Conservation (phyloP, 1,140 invertebrate species). For the Fopius arisanus region DNA sequence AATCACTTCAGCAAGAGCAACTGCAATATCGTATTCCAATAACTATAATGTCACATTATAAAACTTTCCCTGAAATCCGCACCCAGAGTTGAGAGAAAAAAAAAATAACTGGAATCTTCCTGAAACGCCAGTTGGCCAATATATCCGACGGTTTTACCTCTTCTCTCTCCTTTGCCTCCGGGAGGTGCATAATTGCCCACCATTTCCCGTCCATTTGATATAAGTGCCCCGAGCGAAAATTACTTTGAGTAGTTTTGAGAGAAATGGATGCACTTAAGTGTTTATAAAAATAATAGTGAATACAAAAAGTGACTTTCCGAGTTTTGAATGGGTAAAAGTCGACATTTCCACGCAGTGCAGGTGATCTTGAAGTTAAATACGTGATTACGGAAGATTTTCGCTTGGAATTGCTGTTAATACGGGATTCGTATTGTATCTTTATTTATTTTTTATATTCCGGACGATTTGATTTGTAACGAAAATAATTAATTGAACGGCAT, state of each 20-base stretch:
- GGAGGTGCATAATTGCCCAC: slow-evolving; percentile 4
- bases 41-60: background rate
- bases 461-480: too few species aligned
- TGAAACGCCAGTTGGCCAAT: background rate
- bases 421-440: too few species aligned
- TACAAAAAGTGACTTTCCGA: background rate
- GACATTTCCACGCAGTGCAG: background rate
- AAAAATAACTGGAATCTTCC: background rate
- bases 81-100: background rate
- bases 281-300: background rate
- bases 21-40: background rate
- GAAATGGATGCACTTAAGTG: background rate
- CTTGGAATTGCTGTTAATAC: too few species aligned
- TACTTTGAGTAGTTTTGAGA: background rate
- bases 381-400: too few species aligned
- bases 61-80: background rate
- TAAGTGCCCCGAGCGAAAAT: background rate
- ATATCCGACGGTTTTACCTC: background rate
- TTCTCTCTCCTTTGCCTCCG: background rate
- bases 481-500: too few species aligned
- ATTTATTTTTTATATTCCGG: too few species aligned
- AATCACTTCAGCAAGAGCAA: background rate
- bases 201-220: slow-evolving; percentile 9
- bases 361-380: background rate
- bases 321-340: background rate